Evolutionary conservation across 1,140 invertebrate genomes (phyloP), one percentile per base, ranked within the genome.

Genomic region (Nephila pilipes): DNA sequence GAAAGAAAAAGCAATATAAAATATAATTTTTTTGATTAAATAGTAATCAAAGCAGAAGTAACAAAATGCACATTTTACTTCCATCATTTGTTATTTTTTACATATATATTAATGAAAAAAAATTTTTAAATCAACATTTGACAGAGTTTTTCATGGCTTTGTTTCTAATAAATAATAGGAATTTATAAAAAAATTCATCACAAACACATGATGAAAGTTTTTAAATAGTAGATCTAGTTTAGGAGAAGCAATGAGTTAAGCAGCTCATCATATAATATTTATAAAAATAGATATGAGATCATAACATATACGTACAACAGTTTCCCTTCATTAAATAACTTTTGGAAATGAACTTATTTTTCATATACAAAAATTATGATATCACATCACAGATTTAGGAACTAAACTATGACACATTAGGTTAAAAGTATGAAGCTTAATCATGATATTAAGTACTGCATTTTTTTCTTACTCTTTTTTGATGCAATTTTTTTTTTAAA

Each of bases 211-310:
- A 18, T 75, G 18, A 75, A 32, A 18, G 1, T 75, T 75, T 32
- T 10, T 36, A 18, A 36, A 36, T 46, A 1, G 38, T 46, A 5
- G 5, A 75, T 75, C 65, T 32, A 65, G 25, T 75, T 75, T 18
- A 32, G 4, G 14, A 18, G 29, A 75, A 75, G 16, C 29, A 32
- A 32, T 29, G 29, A 32, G 65, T 75, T 25, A 75, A 75, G 36
- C 32, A 29, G 12, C 69, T 18, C 29, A 75, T 75, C 29, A 32
- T 16, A 16, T 75, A 75, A 75, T 75, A 75, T 32, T 75, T 75
- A 75, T 75, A 75, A 75, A 75, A 75, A 75, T 75, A 75, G 29
- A 36, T 75, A 75, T 75, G 69, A 75, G 69, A 75, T 75, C 69
- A 75, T 32, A 75, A 75, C 69, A 75, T 75, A 75, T 20, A 75